Evolutionary conservation across 2,888 invertebrate genomes (phyloP).

Genomic region (Tetragonula carbonaria): DNA sequence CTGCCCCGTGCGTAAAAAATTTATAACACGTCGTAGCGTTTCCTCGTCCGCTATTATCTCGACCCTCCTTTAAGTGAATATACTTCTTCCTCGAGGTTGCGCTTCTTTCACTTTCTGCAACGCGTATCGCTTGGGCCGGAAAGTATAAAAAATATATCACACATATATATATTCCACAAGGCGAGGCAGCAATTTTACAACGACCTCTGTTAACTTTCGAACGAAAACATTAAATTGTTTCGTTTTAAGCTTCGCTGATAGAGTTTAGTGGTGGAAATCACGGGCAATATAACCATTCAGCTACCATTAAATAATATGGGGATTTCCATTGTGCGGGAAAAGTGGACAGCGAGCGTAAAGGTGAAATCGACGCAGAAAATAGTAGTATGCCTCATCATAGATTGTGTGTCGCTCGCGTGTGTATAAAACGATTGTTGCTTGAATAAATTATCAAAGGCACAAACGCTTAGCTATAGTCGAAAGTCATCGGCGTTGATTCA

Average conservation of each 20-base stretch:
- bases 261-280: background rate
- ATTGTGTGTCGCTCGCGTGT: background rate
- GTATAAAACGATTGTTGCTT: too few relatives aligned
- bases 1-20: conserved; percentile 15
- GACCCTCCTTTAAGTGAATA: conserved; percentile 3
- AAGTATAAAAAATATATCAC: too few relatives aligned
- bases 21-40: background rate
- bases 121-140: too few relatives aligned
- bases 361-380: background rate
- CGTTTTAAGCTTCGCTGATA: too few relatives aligned
- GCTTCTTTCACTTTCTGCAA: too few relatives aligned
- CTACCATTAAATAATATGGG: background rate
- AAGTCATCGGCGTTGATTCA: background rate
- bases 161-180: too few relatives aligned
- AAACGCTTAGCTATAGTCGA: background rate
- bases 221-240: too few relatives aligned
- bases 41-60: background rate
- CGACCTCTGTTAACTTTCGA: too few relatives aligned
- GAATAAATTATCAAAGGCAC: background rate
- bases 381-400: background rate
- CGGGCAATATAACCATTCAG: background rate
- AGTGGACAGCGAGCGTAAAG: background rate
- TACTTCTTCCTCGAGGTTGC: background rate
- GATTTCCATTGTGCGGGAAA: background rate
- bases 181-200: too few relatives aligned